Evolutionary conservation across 2,113 vertebrate species (phyloP).

Genomic region (Ophiodon elongatus): DNA sequence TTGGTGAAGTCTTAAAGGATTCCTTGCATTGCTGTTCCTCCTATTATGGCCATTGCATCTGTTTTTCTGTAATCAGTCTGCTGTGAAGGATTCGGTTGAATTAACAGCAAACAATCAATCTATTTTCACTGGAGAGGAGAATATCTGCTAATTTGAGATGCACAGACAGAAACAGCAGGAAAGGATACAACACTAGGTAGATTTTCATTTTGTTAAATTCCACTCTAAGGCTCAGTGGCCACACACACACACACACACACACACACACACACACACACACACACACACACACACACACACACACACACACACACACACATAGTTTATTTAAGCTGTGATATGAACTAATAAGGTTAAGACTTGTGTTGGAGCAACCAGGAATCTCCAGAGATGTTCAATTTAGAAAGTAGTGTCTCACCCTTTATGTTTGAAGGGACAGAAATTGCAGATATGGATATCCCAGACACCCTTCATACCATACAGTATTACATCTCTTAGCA

Average conservation of each 20-base stretch:
- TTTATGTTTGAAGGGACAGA: slow-evolving; percentile 23
- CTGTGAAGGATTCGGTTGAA: slow-evolving; percentile 17
- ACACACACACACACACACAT: slow-evolving; percentile 1
- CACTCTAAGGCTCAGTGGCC: not conserved
- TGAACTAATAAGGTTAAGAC: slow-evolving; percentile 41
- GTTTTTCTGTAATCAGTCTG: slow-evolving; percentile 20
- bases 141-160: slow-evolving; percentile 32
- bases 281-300: slow-evolving; percentile 8
- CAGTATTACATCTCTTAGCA: not conserved
- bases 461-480: not conserved
- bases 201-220: slow-evolving; percentile 23
- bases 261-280: slow-evolving; percentile 7
- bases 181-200: slow-evolving; percentile 1
- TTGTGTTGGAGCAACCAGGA: slow-evolving; percentile 21
- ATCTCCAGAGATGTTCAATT: slow-evolving; percentile 40
- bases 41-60: not conserved
- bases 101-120: slow-evolving; percentile 9
- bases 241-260: not conserved
- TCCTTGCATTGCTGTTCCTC: not conserved
- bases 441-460: slow-evolving; percentile 11
- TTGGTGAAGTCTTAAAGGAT: not conserved
- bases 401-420: not conserved
- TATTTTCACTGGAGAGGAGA: slow-evolving; percentile 21
- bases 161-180: slow-evolving; percentile 21
- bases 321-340: slow-evolving; percentile 31